Base-by-base conservation (phyloP, 2,797 vertebrate species). In the Aphelocoma californica region DNA sequence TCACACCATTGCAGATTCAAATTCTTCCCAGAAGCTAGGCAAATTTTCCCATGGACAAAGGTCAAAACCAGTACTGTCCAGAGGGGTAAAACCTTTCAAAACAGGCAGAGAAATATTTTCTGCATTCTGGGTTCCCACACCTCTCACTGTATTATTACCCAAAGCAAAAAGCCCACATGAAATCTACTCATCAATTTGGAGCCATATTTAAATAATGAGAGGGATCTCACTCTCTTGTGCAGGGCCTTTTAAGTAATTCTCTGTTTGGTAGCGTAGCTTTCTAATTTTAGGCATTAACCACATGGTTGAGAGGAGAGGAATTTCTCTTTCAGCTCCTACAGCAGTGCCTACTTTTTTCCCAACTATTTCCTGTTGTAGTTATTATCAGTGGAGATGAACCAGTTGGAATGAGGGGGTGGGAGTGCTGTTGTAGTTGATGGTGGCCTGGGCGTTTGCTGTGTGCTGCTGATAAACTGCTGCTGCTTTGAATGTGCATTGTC, bases 401-500 rank as follows among this genome's bases (percentile, higher is more conserved):
- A 24, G 26, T 14, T 81, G 62, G 44, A 69, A 58, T 5, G 31
- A 62, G 19, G 54, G 34, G 17, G 29, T 64, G 65, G 57, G 29
- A 86, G 14, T 5, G 5, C 12, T 84, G 75, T 18, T 7, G 24
- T 12, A 10, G 42, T 24, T 70, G 66, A 20, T 60, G 65, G 65
- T 89, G 75, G 44, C 31, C 53, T 17, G 34, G 73, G 32, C 29
- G 44, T 38, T 82, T 23, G 18, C 36, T 62, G 12, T 3, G 26
- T 8, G 34, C 45, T 64, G 53, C 38, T 2, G 3, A 44, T 38
- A n/a, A 90, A 53, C 60, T n/a, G 7, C 66, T 29, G 57, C 24
- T n/a, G 42, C 44, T 77, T 29, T 20, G n/a, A 51, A 28, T 10
- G 36, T 0, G 0, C 0, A 0, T 40, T 62, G 84, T 71, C 71